Evolutionary conservation across 30 jellyfish, hydroid and myxozoan genomes (phyloP).

Genomic region (Morbakka virulenta): DNA sequence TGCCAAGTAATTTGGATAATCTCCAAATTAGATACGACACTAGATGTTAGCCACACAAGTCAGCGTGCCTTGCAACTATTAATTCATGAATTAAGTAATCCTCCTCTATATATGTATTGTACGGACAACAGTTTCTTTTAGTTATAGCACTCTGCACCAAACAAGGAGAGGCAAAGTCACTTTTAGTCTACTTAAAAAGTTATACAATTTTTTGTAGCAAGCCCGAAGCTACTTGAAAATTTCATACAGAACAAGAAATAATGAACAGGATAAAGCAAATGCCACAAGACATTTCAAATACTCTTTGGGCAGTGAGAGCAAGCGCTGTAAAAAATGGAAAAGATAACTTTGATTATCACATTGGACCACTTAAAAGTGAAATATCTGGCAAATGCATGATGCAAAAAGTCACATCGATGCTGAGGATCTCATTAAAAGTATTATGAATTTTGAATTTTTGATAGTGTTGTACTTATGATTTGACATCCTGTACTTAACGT

Average conservation of each 20-base stretch:
- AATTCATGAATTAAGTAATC: no score
- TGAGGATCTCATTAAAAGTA: background rate
- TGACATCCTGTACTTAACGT: conserved; percentile 15
- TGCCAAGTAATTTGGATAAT: conserved; percentile 19
- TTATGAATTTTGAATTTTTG: conserved; percentile 11
- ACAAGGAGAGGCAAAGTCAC: no score
- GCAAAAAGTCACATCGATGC: conserved; percentile 31
- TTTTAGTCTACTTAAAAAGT: no score
- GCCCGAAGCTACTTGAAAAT: no score
- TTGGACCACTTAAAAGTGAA: conserved; percentile 3
- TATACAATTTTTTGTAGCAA: no score
- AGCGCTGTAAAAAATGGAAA: background rate
- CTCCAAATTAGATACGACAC: conserved; percentile 49
- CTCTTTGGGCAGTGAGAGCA: conserved; percentile 5
- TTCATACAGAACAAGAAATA: background rate
- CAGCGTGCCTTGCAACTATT: conserved; percentile 14
- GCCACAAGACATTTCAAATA: background rate
- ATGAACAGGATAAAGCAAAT: background rate
- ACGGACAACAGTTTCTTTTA: no score
- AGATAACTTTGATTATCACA: background rate
- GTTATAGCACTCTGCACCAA: no score
- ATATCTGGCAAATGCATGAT: conserved; percentile 20
- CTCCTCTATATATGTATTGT: no score
- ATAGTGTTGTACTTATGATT: conserved; percentile 41
- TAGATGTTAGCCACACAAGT: conserved; percentile 8